Percentiles rank a stretch among this genome's conserved stretches.
phyloP scores from a whole-genome alignment of 2,888 invertebrate genomes.

The Drosophila robusta region DNA sequence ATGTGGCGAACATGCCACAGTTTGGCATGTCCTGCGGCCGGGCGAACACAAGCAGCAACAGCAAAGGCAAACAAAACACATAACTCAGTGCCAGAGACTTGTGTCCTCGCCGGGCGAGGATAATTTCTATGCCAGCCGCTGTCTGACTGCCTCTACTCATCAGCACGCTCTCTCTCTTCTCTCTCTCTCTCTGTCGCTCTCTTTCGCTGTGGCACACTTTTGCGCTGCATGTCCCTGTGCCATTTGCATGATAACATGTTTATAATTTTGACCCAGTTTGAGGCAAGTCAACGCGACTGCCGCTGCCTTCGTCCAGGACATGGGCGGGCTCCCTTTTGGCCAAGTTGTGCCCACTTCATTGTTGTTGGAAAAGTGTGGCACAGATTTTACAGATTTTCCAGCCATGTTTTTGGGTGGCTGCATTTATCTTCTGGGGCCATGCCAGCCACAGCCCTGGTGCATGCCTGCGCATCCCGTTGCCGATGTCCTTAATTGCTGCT shows the following conservation, averaged over 20 bases:
- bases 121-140: slow-evolving; percentile 63
- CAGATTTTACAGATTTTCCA: slow-evolving; percentile 54
- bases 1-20: slow-evolving; percentile 40
- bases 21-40: slow-evolving; percentile 54
- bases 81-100: slow-evolving; percentile 52
- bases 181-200: neutral
- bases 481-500: slow-evolving; percentile 75
- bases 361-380: slow-evolving; percentile 39
- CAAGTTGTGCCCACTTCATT: slow-evolving; percentile 35
- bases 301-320: slow-evolving; percentile 13
- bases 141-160: slow-evolving; percentile 33
- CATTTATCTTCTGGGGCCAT: slow-evolving; percentile 61
- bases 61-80: slow-evolving; percentile 37
- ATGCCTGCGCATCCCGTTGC: slow-evolving; percentile 41
- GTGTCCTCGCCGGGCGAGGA: slow-evolving; percentile 50
- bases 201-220: slow-evolving; percentile 31
- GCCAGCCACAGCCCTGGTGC: slow-evolving; percentile 5
- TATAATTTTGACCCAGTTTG: slow-evolving; percentile 79
- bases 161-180: slow-evolving; percentile 8
- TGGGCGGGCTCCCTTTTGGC: slow-evolving; percentile 21
- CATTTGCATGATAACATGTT: slow-evolving; percentile 81
- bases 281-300: slow-evolving; percentile 25
- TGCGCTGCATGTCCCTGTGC: slow-evolving; percentile 62
- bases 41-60: slow-evolving; percentile 15
- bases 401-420: slow-evolving; percentile 29